Conservation (phyloP, 2,888 invertebrate species). For the Agrochola lychnidis region DNA sequence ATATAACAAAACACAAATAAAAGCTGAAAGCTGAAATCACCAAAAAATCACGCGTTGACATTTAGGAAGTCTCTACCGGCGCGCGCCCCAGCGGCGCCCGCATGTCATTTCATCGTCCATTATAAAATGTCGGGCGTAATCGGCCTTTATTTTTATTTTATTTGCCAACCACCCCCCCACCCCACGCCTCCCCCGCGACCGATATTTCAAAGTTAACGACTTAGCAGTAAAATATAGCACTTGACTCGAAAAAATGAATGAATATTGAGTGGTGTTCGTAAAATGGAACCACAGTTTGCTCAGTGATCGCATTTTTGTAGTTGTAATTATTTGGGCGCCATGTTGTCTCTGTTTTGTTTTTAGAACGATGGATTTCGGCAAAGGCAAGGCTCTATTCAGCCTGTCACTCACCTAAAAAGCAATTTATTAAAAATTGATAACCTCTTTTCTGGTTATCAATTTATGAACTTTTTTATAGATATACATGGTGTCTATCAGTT, state of each 20-base stretch:
- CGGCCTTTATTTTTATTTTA: conserved; percentile 90
- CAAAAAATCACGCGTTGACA: conserved; percentile 67
- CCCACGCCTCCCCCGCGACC: conserved; percentile 74
- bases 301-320: conserved; percentile 67
- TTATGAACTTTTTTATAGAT: conserved; percentile 57
- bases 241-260: conserved; percentile 84
- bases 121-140: conserved; percentile 90
- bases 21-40: conserved; percentile 48
- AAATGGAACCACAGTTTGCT: conserved; percentile 70
- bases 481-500: conserved; percentile 46
- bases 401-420: conserved; percentile 34
- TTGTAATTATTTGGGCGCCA: conserved; percentile 65
- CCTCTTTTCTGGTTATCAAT: conserved; percentile 57
- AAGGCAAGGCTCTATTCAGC: conserved; percentile 3
- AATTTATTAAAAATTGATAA: conserved; percentile 60
- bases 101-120: conserved; percentile 89
- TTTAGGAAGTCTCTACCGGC: conserved; percentile 68
- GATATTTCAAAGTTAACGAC: conserved; percentile 91
- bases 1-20: conserved; percentile 51
- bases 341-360: conserved; percentile 64
- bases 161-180: conserved; percentile 81
- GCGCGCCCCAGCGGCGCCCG: conserved; percentile 85
- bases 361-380: conserved; percentile 27
- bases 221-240: conserved; percentile 87
- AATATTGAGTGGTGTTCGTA: conserved; percentile 77